These are phyloP conservation scores for Alsophila aescularia DNA, from an alignment of 2,888 invertebrate species.

Conservation along the genomic window DNA sequence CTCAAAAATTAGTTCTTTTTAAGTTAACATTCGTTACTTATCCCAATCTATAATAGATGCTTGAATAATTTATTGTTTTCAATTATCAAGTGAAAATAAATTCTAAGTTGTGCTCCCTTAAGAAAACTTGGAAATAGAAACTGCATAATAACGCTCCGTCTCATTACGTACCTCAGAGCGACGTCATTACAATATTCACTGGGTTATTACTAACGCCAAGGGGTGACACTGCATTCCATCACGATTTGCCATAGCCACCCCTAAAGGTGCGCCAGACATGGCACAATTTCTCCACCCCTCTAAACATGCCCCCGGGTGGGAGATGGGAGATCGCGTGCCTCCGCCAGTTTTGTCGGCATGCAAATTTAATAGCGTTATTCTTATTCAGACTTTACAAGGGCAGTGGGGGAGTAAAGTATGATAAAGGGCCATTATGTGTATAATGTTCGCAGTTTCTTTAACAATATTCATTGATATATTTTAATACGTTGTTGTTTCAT, in stretches of 20 bases:
- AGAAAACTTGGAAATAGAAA: no score
- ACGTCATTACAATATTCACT: slow-evolving; percentile 15
- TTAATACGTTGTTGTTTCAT: no score
- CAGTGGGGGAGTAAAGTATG: slow-evolving; percentile 73
- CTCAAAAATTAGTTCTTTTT: no score
- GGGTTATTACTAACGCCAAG: slow-evolving; percentile 49
- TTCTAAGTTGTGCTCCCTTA: no score
- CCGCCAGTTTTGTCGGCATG: slow-evolving; percentile 66
- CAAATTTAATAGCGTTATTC: slow-evolving; percentile 81
- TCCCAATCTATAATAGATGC: no score
- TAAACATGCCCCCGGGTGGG: slow-evolving; percentile 24
- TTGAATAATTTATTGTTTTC: no score
- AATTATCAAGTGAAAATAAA: no score
- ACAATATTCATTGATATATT: no score
- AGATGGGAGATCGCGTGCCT: slow-evolving; percentile 54
- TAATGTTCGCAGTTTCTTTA: slow-evolving; percentile 42
- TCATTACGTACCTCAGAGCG: no score
- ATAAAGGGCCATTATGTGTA: slow-evolving; percentile 55
- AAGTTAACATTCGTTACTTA: no score
- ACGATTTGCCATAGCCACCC: slow-evolving; percentile 59
- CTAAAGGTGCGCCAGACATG: slow-evolving; percentile 55
- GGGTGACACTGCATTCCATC: slow-evolving; percentile 72
- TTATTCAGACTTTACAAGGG: slow-evolving; percentile 78
- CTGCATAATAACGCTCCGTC: no score
- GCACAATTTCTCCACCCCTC: slow-evolving; percentile 51